Evolutionary conservation across 2,113 vertebrate species (phyloP), one percentile per base, ranked within the genome.

Genomic region (Megaceryle maxima): DNA sequence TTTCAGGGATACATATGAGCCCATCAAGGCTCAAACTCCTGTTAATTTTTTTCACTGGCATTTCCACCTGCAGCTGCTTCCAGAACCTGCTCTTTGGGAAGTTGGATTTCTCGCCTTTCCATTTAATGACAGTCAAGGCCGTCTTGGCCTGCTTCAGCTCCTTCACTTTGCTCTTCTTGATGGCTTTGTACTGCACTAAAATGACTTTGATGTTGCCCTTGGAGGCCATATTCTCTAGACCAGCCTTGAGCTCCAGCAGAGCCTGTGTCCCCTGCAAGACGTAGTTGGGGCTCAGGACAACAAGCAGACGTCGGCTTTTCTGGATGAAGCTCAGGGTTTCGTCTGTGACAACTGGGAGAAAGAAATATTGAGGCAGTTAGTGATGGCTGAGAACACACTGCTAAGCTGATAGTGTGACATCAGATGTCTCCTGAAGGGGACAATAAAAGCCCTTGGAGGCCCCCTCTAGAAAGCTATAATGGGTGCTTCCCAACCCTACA

Each of bases 291-390:
- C 99, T 99, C 93, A 99, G 96, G 29, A 99, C 98, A 96, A 99
- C 99, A 97, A 99, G 98, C 90, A 99, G 98, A 90, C 98, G 98
- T 84, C 98, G 98, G 96, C 99, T 99, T 96, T 98, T 99, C 95
- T 99, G 98, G 97, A 99, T 99, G 94, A 99, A 99, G 94, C 98
- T 98, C 98, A 99, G 98, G 48, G 99, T 99, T 98, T 99, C 99
- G 6, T 99, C 99, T 87, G 99, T 99, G 97, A 99, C 98, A 98
- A 99, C 99, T 99, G 98, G 81, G 97, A 98, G 93, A 95, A 95
- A 98, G 97, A 98, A 97, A 97, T 77, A 98, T 97, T 94, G 77
- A 70, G 84, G 80, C 91, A 35, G 88, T 98, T 98, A 98, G 97
- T 89, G 93, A 94, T 48, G 89, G n/a, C 50, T 5, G 16, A 80